Base-by-base conservation (phyloP, 2,888 invertebrate species). In the Microctonus hyperodae region DNA sequence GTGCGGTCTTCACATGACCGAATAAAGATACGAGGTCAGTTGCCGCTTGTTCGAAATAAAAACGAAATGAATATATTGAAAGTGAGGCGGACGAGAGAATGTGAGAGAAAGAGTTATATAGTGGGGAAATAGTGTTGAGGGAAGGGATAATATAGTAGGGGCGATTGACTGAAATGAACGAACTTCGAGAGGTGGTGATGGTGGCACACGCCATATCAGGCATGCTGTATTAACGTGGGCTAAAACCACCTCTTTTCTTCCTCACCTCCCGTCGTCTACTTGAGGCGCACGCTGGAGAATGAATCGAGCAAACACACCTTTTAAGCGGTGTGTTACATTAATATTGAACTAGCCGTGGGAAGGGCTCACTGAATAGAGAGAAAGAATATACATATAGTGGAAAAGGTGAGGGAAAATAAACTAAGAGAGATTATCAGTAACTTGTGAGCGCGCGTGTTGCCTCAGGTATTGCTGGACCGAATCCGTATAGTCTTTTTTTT, bases 181-280 rank as follows among this genome's bases (percentile, higher is more conserved):
- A 62, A 72, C 76, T 73, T 77, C 75, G 70, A 76, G 72, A 75
- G 79, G 81, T 57, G 73, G 77, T 72, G 77, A 76, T 72, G 76
- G 72, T 75, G 79, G 81, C 80, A 78, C 81, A 78, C 78, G 81
- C 82, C 82, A 82, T 82, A 82, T 82, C 81, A 75, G 82, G 82
- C 77, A 74, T 80, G 81, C 80, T 79, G 40, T 81, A 75, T 78
- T 79, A 81, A 82, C 82, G 82, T 81, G 79, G 80, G 81, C 78
- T 75, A 75, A 73, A 75, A 75, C 74, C 74, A 75, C 72, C 74
- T 76, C 75, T 73, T 73, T 65, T 69, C 73, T 75, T 70, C 74
- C 74, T 75, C 73, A 65, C 69, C 72, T 69, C 72, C 65, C 67
- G 63, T 63, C 69, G 67, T 71, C 67, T 60, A 58, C 65, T 65